Evolutionary conservation across 2,797 vertebrate genomes (phyloP).

Genomic region (Luscinia megarhynchos): DNA sequence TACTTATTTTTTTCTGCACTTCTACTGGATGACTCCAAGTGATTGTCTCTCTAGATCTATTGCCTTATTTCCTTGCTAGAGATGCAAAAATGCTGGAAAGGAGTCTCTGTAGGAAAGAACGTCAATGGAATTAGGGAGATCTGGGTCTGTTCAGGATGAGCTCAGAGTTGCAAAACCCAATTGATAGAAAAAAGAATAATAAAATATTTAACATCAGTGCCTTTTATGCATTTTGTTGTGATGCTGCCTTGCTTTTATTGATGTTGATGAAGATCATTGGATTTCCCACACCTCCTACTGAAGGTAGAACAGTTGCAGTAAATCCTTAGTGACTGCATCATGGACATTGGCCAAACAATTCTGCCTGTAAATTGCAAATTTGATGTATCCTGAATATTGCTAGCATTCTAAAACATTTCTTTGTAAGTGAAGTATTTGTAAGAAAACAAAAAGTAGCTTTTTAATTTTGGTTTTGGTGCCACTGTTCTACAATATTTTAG

Average conservation of each 20-base stretch:
- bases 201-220: neutral
- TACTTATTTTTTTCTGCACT: slow-evolving; percentile 11
- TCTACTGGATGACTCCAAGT: slow-evolving; percentile 19
- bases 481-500: neutral
- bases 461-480: neutral
- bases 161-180: neutral
- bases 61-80: slow-evolving; percentile 15
- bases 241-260: neutral
- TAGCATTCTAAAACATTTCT: neutral
- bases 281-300: neutral
- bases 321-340: neutral
- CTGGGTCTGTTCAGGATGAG: neutral
- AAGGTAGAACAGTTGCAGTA: neutral
- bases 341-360: neutral
- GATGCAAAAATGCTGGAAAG: neutral
- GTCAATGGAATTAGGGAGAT: neutral
- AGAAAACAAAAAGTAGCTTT: neutral
- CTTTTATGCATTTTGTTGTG: neutral
- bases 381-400: neutral
- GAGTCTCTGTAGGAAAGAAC: neutral
- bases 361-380: neutral
- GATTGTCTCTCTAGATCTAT: neutral
- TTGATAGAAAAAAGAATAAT: neutral
- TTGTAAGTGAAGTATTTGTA: neutral
- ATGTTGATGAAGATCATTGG: neutral